Evolutionary conservation across 1,140 invertebrate species (phyloP).

Genomic region (Drosophila triauraria): DNA sequence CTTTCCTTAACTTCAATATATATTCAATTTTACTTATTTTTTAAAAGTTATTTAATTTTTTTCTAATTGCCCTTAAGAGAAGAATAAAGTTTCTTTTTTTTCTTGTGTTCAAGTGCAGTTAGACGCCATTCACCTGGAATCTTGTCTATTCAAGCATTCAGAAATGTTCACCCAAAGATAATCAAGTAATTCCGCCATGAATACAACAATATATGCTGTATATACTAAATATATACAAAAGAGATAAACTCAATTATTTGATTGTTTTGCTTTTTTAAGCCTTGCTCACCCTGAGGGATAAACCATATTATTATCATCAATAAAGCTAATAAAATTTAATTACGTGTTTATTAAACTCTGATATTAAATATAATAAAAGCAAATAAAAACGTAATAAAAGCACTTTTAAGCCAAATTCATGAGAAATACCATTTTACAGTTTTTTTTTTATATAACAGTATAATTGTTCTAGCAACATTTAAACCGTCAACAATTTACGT

Average conservation of each 20-base stretch:
- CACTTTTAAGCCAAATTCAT: accelerated
- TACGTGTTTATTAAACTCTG: too few relatives aligned
- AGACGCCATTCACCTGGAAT: conserved; percentile 26
- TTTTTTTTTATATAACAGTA: too few relatives aligned
- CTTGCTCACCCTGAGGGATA: background rate
- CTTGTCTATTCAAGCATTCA: background rate
- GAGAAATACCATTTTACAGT: background rate
- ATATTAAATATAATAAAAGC: too few relatives aligned
- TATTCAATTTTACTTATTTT: too few relatives aligned
- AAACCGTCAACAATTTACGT: too few relatives aligned
- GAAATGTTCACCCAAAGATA: conserved; percentile 3
- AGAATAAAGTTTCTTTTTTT: background rate
- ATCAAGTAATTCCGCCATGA: background rate
- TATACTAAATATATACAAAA: background rate
- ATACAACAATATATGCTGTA: background rate
- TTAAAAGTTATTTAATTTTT: too few relatives aligned
- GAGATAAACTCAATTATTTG: background rate
- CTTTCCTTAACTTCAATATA: too few relatives aligned
- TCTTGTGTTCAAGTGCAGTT: background rate
- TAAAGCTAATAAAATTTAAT: background rate
- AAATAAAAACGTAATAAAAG: too few relatives aligned
- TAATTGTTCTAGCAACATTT: background rate
- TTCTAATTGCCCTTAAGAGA: too few relatives aligned
- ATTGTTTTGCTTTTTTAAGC: background rate
- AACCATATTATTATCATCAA: background rate